Evolutionary conservation across 2,888 invertebrate species (phyloP).

Genomic region (Drosophila bunnanda): DNA sequence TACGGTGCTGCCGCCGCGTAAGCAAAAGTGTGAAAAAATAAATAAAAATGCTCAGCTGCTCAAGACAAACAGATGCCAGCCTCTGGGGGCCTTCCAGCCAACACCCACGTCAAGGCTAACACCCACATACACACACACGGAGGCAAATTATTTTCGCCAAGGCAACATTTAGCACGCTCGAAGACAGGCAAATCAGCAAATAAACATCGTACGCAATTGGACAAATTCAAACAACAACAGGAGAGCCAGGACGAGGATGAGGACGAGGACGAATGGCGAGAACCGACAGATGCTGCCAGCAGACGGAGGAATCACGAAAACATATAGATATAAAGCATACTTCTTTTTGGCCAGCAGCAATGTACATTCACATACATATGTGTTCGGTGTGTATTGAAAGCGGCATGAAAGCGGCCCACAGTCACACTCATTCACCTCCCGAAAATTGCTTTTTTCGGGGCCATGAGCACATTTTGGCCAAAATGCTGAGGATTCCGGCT

Average conservation of each 20-base stretch:
- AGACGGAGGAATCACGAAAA: conserved; percentile 41
- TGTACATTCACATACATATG: conserved; percentile 28
- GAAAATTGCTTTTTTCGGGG: conserved; percentile 22
- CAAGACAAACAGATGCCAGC: conserved; percentile 67
- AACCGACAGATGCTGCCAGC: conserved; percentile 61
- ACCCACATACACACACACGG: conserved; percentile 1
- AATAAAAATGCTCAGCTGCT: conserved; percentile 69
- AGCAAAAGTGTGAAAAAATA: conserved; percentile 77
- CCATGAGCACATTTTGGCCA: conserved; percentile 18
- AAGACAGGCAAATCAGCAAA: conserved; percentile 73
- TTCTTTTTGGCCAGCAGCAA: conserved; percentile 37
- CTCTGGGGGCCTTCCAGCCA: conserved; percentile 42
- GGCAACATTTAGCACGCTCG: conserved; percentile 75
- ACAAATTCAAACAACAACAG: conserved; percentile 59
- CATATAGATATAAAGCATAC: conserved; percentile 27
- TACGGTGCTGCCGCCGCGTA: conserved; percentile 41
- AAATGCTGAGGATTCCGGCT: conserved; percentile 23
- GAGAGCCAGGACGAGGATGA: background rate
- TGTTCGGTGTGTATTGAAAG: conserved; percentile 35
- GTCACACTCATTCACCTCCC: background rate
- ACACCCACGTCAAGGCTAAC: conserved; percentile 18
- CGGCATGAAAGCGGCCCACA: conserved; percentile 22
- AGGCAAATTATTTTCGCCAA: conserved; percentile 73
- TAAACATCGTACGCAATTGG: conserved; percentile 67
- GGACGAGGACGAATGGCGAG: conserved; percentile 4